These are phyloP conservation scores for Tiliacea aurago DNA, from an alignment of 2,888 invertebrate genomes.

Conservation along the genomic window DNA sequence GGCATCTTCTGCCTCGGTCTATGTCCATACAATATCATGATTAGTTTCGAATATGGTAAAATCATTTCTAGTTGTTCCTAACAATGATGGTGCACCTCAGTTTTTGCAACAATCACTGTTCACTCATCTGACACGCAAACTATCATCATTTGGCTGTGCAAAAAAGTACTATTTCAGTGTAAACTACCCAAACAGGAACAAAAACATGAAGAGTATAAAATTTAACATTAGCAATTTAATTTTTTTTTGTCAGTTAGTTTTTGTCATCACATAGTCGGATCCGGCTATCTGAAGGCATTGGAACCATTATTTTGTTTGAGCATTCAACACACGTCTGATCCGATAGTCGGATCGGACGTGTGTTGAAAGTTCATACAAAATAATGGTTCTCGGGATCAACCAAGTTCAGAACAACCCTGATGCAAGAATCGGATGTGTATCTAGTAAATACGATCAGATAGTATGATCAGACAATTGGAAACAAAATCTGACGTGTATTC, in stretches of 20 bases:
- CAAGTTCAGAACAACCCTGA: no score
- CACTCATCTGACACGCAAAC: constrained; percentile 92
- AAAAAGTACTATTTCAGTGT: background rate
- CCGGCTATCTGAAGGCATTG: no score
- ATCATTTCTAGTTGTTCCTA: background rate
- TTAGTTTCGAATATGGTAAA: constrained; percentile 13
- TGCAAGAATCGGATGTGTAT: no score
- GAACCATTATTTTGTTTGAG: no score
- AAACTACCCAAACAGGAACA: background rate
- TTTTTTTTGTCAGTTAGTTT: background rate
- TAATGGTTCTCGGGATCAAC: no score
- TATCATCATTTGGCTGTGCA: constrained; percentile 65
- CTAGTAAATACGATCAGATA: no score
- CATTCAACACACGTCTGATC: no score
- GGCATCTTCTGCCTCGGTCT: constrained; percentile 98
- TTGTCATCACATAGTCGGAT: no score
- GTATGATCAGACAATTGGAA: no score
- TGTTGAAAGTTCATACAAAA: no score
- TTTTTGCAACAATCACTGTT: constrained; percentile 66
- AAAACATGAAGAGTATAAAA: background rate
- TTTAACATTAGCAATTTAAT: background rate
- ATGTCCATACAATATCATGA: constrained; percentile 46
- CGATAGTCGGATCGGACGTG: no score
- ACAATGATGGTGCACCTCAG: constrained; percentile 60
- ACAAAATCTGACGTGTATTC: no score